phyloP scores from a whole-genome alignment of 2,888 invertebrate genomes.

The Philereme transversata region DNA sequence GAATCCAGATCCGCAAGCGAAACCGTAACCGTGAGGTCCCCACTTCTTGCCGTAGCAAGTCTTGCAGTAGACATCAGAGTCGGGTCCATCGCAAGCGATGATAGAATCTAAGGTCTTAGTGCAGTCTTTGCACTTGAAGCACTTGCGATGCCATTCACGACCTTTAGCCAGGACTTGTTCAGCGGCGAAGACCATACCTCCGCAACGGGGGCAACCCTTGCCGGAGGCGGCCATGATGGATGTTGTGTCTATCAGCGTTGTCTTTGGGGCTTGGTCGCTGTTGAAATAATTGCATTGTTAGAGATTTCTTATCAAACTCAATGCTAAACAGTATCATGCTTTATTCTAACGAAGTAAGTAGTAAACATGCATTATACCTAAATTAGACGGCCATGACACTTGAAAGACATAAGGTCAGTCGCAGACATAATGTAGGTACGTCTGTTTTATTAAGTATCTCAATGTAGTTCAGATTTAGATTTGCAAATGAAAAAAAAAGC shows the following conservation, averaged over 20 bases:
- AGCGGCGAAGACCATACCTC: constrained; percentile 96
- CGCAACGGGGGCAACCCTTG: constrained; percentile 95
- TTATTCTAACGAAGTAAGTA: too few relatives aligned
- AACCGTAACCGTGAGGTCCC: constrained; percentile 98
- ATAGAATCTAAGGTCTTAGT: constrained; percentile 97
- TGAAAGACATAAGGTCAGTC: not conserved
- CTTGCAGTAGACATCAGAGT: constrained; percentile 97
- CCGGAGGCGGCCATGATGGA: constrained; percentile 92
- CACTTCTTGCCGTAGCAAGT: constrained; percentile 99
- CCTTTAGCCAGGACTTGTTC: constrained; percentile 97
- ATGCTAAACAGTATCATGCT: not conserved
- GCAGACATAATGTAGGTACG: not conserved
- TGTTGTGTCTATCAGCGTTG: constrained; percentile 91
- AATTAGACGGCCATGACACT: not conserved
- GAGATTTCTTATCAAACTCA: not conserved
- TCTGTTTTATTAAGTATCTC: constrained; percentile 8
- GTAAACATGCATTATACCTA: constrained; percentile 4
- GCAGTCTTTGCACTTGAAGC: constrained; percentile 96
- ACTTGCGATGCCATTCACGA: constrained; percentile 96
- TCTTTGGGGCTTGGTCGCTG: constrained; percentile 91
- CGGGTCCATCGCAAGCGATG: constrained; percentile 97
- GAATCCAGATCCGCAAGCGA: constrained; percentile 97
- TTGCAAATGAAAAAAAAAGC: constrained; percentile 16
- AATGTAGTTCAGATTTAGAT: constrained; percentile 7
- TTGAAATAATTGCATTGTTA: constrained; percentile 16